Evolutionary conservation across 2,113 vertebrate species (phyloP), one percentile per base, ranked within the genome.

Genomic region (Lethenteron reissneri): DNA sequence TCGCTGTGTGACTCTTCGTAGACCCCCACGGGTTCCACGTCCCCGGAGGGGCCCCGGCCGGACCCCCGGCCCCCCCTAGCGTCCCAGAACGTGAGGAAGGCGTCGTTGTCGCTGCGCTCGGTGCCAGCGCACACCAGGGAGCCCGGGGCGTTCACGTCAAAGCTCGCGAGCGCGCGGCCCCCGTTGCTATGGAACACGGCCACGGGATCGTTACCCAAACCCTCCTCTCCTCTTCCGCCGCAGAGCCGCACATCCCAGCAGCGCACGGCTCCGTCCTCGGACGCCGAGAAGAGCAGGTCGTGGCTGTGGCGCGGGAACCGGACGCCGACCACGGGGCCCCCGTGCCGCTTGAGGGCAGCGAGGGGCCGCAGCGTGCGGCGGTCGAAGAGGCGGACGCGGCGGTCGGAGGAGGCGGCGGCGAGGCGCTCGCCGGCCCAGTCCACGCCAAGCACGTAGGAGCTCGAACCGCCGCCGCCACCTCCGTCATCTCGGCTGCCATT

Each of bases 1-100:
- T 97, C 88, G 17, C 84, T 89, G 76, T 99, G 94, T 3, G 88
- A 89, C 80, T 99, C 91, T 0, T 88, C 90, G 74, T 92, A 99
- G 19, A 83, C 80, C n/a, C 94, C 94, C 56, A 97, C 79, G 3
- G 84, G 83, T 10, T 80, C 78, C 64, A 68, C 9, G 10, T n/a
- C 64, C 8, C 21, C n/a, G 11, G n/a, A 17, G 21, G n/a, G n/a
- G n/a, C 64, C 64, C n/a, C 64, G 64, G 41, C 41, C 41, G 41
- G 41, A 41, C 41, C 41, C 41, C 75, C 74, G 80, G 15, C 76
- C 77, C 2, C 57, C 75, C 72, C 90, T 84, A 1, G 78, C 78
- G 74, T 99, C 94, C 94, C 94, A 97, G 73, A 99, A 99, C 12
- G 91, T 82, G 77, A 99, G 78, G 71, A 88, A 85, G 0, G 85